These are phyloP conservation scores for Heliconius eleuchia DNA, from an alignment of 1,140 invertebrate species.

Conservation along the genomic window DNA sequence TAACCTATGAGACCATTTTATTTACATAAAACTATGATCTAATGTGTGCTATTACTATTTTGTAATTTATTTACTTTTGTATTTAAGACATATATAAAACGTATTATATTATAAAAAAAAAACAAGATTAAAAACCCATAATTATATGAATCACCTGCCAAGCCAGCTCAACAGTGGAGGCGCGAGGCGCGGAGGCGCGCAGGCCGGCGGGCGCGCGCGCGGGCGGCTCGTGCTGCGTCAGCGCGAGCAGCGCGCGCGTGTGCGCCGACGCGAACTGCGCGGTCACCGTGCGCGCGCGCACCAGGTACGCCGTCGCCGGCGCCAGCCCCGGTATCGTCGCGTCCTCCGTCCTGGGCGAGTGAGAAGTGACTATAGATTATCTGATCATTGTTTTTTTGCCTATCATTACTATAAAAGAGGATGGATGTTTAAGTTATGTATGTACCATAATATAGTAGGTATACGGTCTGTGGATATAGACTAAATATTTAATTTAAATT, in stretches of 20 bases:
- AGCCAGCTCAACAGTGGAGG: slow-evolving; percentile 63
- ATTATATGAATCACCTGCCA: slow-evolving; percentile 58
- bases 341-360: slow-evolving; percentile 58
- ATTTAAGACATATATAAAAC: too few species aligned
- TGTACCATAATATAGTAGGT: neutral
- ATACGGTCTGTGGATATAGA: too few species aligned
- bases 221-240: slow-evolving; percentile 71
- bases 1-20: too few species aligned
- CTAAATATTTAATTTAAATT: too few species aligned
- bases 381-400: neutral
- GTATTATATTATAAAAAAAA: too few species aligned
- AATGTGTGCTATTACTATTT: too few species aligned
- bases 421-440: neutral
- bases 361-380: neutral
- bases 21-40: too few species aligned
- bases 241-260: slow-evolving; percentile 64
- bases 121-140: too few species aligned
- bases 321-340: slow-evolving; percentile 84
- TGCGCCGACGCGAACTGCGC: slow-evolving; percentile 72
- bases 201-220: slow-evolving; percentile 63
- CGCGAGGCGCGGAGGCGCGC: slow-evolving; percentile 59
- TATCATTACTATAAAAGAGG: too few species aligned
- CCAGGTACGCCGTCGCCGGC: slow-evolving; percentile 89
- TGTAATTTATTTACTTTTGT: too few species aligned
- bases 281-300: slow-evolving; percentile 82